Base-by-base conservation (phyloP, 30 jellyfish, hydroid and myxozoan genomes). In the Chironex yamaguchii region DNA sequence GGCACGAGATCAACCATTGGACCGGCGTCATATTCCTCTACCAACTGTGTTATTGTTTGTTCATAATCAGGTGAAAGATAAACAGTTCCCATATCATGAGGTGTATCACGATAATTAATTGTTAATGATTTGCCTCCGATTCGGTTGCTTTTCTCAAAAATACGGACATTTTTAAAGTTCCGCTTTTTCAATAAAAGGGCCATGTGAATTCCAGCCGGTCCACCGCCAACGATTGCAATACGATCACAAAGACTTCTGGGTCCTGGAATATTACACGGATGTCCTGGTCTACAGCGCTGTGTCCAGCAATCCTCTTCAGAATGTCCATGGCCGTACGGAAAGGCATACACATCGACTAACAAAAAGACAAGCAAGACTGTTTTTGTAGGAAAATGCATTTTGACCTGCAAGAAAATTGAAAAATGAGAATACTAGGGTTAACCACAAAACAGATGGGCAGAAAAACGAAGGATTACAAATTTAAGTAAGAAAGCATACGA, bases 191-290 rank as follows among this genome's bases (percentile, higher is more conserved):
- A 84, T 71, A 86, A 42, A 53, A 33, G 81, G 9, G 98, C 98
- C 98, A 92, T 92, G 79, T 92, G 98, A 0, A 92, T 87, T 1
- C 98, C 98, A 3, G 98, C 87, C 12, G 98, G 82, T 2, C 98
- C 98, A n/a, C 91, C 98, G 9, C 98, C 98, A 54, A 92, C 96
- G 49, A 92, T 86, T n/a, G 94, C 98, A 58, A 92, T 92, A 54
- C 79, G 79, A 78, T 85, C 96, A 2, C 81, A 28, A 6, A 36
- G 32, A 2, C 91, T 34, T 52, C 86, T 88, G 25, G 98, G 98
- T 20, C 98, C 98, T 31, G 29, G 87, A 33, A 90, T 82, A 42
- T 17, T 17, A 42, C 58, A 42, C 9, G 58, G 58, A 42, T 42
- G 58, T 6, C 58, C 58, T 42, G 58, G 58, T 9, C 58, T 9